Evolutionary conservation across 1,140 invertebrate genomes (phyloP), one percentile per base, ranked within the genome.

Genomic region (Tetramorium parvispinum): DNA sequence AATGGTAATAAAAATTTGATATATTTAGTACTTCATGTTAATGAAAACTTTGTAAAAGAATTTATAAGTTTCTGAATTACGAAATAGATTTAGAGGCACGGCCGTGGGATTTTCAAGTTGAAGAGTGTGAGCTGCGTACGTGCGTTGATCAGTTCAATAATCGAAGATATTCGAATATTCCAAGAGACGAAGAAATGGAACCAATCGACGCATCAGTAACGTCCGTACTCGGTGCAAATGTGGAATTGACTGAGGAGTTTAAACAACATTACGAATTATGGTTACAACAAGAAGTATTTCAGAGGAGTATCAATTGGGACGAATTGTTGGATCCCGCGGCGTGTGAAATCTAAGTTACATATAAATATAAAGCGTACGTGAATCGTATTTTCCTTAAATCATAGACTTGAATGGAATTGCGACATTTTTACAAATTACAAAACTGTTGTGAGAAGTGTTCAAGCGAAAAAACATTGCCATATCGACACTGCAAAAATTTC

Each of bases 51-150:
- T n/a, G 3, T 2, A 79, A 77, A 65, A 49, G 2, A 75, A 43
- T 83, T 40, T 79, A 40, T 85, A n/a, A 75, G 0, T 78, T 66
- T 61, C 73, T 63, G 1, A 65, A 57, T 43, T 73, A 63, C 24
- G 79, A 18, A 82, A 43, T 91, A 97, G 98, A 99, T 96, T 96
- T 99, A 89, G 99, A 99, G 96, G 98, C 98, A 6, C 96, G 98
- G 89, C 99, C 99, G 4, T 99, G 98, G 98, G 99, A 99, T 95
- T 99, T 99, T 93, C 99, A 99, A 96, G 98, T 98, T 40, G 99
- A 99, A 95, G 99, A 99, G 94, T 99, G 98, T 96, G 97, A 98
- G 32, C 95, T 99, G 21, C 96, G 99, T 82, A 97, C 98, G 1
- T 98, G 98, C 89, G 98, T 99, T 4, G 99, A 99, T 95, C 96